These are phyloP conservation scores for Petromus typicus DNA, from an alignment of 2,113 vertebrate species.

Conservation along the genomic window DNA sequence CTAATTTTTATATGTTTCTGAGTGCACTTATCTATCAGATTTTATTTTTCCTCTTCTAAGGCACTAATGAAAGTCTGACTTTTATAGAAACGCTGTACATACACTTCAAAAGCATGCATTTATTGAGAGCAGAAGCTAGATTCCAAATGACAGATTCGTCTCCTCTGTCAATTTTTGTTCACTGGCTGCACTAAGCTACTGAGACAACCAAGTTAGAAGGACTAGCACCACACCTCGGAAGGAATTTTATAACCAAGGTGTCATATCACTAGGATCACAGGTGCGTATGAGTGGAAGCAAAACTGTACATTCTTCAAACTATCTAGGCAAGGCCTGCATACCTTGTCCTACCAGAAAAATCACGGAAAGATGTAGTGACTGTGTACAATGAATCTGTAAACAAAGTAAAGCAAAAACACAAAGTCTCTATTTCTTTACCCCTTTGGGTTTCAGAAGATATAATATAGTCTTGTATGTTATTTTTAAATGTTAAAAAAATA, in stretches of 20 bases:
- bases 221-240: background rate
- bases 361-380: background rate
- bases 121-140: background rate
- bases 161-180: background rate
- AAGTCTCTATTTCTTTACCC: background rate
- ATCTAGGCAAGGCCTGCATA: background rate
- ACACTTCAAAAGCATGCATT: background rate
- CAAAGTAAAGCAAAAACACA: background rate
- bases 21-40: background rate
- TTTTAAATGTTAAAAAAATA: conserved; percentile 25
- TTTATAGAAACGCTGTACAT: background rate
- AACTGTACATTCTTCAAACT: background rate
- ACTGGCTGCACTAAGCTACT: background rate
- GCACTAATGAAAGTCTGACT: background rate
- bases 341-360: background rate
- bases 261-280: background rate
- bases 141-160: background rate
- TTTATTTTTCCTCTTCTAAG: background rate
- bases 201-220: background rate
- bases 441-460: background rate
- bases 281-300: background rate
- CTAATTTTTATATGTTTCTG: background rate
- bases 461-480: background rate
- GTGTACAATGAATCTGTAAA: background rate
- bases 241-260: background rate